Base-by-base conservation (phyloP, 2,113 vertebrate species). In the Leptodactylus fuscus region DNA sequence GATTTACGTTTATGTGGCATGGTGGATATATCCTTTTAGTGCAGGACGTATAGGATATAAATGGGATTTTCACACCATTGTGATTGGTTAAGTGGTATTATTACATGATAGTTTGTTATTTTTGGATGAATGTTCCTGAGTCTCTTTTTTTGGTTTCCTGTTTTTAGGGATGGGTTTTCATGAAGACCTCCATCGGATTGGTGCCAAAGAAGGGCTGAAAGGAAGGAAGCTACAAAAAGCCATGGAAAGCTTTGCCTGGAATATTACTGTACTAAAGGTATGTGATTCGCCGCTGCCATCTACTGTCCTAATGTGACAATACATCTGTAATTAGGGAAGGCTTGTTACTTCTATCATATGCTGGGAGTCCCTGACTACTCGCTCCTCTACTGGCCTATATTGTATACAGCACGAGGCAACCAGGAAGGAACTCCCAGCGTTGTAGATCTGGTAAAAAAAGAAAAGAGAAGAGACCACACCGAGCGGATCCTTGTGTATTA, bases 181-280 rank as follows among this genome's bases (percentile, higher is more conserved):
- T 60, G 96, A 97, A 89, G 96, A 96, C 24, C 92, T 97, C 29
- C 92, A 95, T 82, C 94, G 93, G 32, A 93, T 96, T 0, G 95
- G 94, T 83, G 94, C 95, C 88, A 96, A 96, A 89, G 97, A 97
- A 58, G 96, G 96, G 32, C 92, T 97, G 87, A 96, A 96, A 87
- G 97, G 96, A 18, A 93, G 92, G 20, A 97, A 97, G 87, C 92
- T 94, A 62, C 94, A 92, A 89, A 97, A 97, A 88, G 96, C 94
- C 0, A 92, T 97, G 88, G 97, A 97, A 92, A 97, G 95, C 87
- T 97, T 97, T 10, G 95, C 94, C 85, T 97, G 97, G 97, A 97
- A 97, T 91, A 92, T 93, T 86, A 93, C 92, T 0, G 91, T 93
- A 12, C 89, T 92, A 38, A 93, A 93, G 92, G 91, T 92, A 88